phyloP scores from a whole-genome alignment of 92 coral and sea anemone genomes.

The Ricordea florida region DNA sequence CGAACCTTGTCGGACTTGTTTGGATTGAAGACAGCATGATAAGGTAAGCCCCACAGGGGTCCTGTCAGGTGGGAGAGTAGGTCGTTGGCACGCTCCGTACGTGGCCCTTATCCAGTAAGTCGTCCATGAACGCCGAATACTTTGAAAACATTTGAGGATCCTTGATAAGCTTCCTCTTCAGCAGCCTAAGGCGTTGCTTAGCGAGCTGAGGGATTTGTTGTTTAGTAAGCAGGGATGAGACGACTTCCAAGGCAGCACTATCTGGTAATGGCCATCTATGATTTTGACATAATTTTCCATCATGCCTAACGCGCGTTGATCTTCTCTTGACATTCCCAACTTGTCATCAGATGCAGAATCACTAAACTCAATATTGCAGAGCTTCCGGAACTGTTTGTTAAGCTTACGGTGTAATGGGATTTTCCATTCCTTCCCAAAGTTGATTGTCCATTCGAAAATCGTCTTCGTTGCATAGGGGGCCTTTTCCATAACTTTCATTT shows the following conservation, averaged over 20 bases:
- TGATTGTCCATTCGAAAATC: conserved; percentile 31
- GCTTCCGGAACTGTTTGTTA: conserved; percentile 32
- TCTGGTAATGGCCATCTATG: conserved; percentile 52
- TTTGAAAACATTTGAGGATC: too few relatives aligned
- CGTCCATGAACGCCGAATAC: conserved; percentile 43
- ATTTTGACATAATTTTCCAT: conserved; percentile 38
- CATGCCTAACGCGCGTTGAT: conserved; percentile 28
- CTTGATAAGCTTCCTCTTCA: conserved; percentile 6
- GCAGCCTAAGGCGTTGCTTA: conserved; percentile 17
- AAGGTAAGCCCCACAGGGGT: conserved; percentile 52
- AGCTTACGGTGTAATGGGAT: neutral
- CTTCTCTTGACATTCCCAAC: conserved; percentile 49
- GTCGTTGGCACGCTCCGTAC: conserved; percentile 54
- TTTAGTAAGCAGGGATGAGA: conserved; percentile 28
- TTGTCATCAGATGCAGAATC: conserved; percentile 32
- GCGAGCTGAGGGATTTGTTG: conserved; percentile 39
- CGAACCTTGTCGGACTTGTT: conserved; percentile 59
- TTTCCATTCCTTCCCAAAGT: conserved; percentile 9
- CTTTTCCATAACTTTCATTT: neutral
- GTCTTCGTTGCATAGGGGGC: conserved; percentile 36
- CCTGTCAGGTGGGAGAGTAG: conserved; percentile 3
- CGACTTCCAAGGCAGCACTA: conserved; percentile 57
- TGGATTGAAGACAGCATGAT: conserved; percentile 51
- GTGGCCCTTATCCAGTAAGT: conserved; percentile 38
- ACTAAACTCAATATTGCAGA: conserved; percentile 39